Base-by-base conservation (phyloP, 2,888 invertebrate species). In the Unio delphinus region DNA sequence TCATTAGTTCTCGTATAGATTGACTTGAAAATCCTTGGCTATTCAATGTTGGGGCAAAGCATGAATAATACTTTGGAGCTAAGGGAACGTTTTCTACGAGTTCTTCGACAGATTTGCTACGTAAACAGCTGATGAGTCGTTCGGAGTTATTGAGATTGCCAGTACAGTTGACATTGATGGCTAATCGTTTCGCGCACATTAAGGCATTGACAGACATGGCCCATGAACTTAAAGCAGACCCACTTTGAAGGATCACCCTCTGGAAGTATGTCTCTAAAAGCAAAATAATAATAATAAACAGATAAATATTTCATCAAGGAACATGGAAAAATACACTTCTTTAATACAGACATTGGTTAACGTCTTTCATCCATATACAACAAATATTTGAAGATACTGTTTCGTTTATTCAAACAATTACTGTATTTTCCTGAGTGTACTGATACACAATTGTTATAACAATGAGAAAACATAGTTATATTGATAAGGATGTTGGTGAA, bases 201-300 rank as follows among this genome's bases (percentile, higher is more conserved):
- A 81, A 72, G 7, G 89, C 88, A 69, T 88, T 83, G n/a, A 84
- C 79, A 17, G 86, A 84, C 55, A 85, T 78, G 0, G 89, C 86
- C 89, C 89, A 89, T 0, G 85, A 81, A 68, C 87, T 86, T 56
- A 87, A 72, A 11, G 88, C 87, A 3, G 96, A 95, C 4, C 98
- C 96, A 73, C 97, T 95, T 95, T 98, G 95, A 72, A 98, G 91
- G 86, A 98, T 95, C 18, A 96, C 95, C 69, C 97, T 92, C 89
- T 96, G 95, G 75, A 89, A 86, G 45, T 45, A 45, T 45, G 45
- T 45, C 45, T 45, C 45, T 45, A 15, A 11, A 45, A 11, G 45
- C 3, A 45, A 45, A 15, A 15, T 15, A 45, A 15, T 15, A 45
- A 23, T 23, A 23, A 23, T 23, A 45, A 45, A 15, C 3, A 11